Base-by-base conservation (phyloP, 2,888 invertebrate species). In the Kryphioiulus occultus region DNA sequence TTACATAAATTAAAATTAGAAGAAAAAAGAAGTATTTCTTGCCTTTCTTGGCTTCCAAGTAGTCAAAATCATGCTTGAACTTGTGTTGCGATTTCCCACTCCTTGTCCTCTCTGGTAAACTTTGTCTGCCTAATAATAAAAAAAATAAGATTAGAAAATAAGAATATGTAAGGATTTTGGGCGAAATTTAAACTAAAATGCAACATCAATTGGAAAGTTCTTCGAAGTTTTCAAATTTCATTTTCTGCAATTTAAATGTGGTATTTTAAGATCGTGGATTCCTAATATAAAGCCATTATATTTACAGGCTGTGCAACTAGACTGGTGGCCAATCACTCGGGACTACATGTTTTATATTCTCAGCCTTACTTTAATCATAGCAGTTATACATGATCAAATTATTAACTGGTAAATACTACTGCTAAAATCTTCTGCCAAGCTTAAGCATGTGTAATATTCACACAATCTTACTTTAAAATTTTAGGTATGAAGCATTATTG, bases 251-350 rank as follows among this genome's bases (percentile, higher is more conserved):
- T 44, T 44, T 12, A 4, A 10, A 44, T 44, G 44, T 15, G 9
- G 1, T 86, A 17, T 59, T 86, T 44, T 86, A 17, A n/a, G 10
- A 22, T 59, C 19, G 22, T 9, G 0, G 0, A 42, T 86, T 78
- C n/a, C 35, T 22, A 68, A n/a, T 86, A 1, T 35, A 15, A 30
- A 9, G n/a, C 42, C 78, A 59, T 53, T 44, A 47, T 84, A 68
- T 86, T 82, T 87, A 0, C 35, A 88, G 88, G 86, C 85, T 19
- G 86, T 88, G 30, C 88, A 47, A 47, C 94, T 99, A 90, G 97
- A 97, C 93, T 98, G 98, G 97, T 98, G 97, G 97, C 98, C 98
- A 0, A 93, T 98, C 89, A 95, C 96, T 90, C 94, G 98, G 42
- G 98, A 98, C 92, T 97, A 97, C 92, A 95, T 96, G 93, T 98